Evolutionary conservation across 2,113 vertebrate species (phyloP), one percentile per base, ranked within the genome.

Genomic region (Pelmatolapia mariae): DNA sequence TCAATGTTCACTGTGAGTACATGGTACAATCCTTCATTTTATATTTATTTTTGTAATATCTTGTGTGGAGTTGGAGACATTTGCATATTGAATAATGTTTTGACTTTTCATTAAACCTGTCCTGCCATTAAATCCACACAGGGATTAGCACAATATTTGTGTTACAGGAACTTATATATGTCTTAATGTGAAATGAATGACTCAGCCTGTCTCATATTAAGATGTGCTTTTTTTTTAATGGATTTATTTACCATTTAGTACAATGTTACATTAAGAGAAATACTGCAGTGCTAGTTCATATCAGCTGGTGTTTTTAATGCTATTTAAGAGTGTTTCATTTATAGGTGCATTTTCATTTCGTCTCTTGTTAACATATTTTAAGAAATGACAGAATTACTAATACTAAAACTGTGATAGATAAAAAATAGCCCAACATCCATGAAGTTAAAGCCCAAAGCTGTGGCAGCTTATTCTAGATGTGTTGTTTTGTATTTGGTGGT

Each of bases 1-100:
- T 94, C 96, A 29, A 97, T 98, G 97, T 99, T 99, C 91, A 92
- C 93, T 95, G 99, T 99, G 97, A 87, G 83, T 94, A 88, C 24
- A 5, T 43, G 22, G 6, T 3, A 7, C 16, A 84, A 66, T 66
- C 61, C 19, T 66, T 66, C 19, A 66, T 38, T 38, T 38, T 66
- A 38, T 66, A 66, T 38, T 8, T 8, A 1, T 66, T 66, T 66
- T 66, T 38, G 38, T 13, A 12, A 66, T 52, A 22, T 50, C 16
- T 68, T 81, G 13, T 73, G 5, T 53, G 29, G 18, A 24, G 18
- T 53, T 80, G 19, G 9, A 76, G 18, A 53, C 33, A 53, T 33
- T 38, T 38, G 33, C 61, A 66, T 66, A 66, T 66, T 66, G 33
- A 66, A 66, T 38, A 66, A 66, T 66, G 19, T 66, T 22, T 66